Evolutionary conservation across 2,888 invertebrate genomes (phyloP).

Genomic region (Hemithea aestivaria): DNA sequence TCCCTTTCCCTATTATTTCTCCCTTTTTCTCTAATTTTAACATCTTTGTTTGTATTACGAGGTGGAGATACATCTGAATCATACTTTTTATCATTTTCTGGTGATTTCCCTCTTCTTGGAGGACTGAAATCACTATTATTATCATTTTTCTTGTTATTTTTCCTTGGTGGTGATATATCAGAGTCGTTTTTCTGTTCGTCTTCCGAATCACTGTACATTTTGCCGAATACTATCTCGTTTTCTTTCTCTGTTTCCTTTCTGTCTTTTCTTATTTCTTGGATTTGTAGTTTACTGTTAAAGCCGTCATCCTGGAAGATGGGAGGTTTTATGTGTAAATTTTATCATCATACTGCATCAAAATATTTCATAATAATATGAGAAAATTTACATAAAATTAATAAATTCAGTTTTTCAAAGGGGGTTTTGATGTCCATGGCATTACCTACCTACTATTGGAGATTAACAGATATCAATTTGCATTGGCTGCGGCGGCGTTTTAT

Average conservation of each 20-base stretch:
- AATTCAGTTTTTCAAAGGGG: no score
- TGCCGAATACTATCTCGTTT: constrained; percentile 66
- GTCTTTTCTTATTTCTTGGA: constrained; percentile 64
- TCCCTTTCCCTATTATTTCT: no score
- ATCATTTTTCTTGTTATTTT: constrained; percentile 28
- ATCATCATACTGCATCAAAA: neutral
- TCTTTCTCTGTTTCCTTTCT: constrained; percentile 61
- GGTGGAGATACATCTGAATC: constrained; percentile 36
- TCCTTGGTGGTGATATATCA: constrained; percentile 34
- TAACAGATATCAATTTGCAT: no score
- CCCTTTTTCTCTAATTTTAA: no score
- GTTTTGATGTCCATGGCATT: no score
- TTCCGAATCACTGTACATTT: constrained; percentile 74
- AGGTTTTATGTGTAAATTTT: neutral
- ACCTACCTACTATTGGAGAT: no score
- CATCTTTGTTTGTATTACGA: no score
- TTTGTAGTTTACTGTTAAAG: constrained; percentile 65
- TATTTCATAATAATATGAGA: no score
- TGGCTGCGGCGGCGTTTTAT: no score
- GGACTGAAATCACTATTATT: constrained; percentile 59
- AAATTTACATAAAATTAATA: no score
- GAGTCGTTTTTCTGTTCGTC: constrained; percentile 58
- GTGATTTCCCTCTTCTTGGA: constrained; percentile 24
- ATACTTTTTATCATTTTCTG: constrained; percentile 19
- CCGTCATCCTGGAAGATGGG: constrained; percentile 60